Conservation (phyloP, 2,797 vertebrate genomes). For the Urosaurus nigricauda region DNA sequence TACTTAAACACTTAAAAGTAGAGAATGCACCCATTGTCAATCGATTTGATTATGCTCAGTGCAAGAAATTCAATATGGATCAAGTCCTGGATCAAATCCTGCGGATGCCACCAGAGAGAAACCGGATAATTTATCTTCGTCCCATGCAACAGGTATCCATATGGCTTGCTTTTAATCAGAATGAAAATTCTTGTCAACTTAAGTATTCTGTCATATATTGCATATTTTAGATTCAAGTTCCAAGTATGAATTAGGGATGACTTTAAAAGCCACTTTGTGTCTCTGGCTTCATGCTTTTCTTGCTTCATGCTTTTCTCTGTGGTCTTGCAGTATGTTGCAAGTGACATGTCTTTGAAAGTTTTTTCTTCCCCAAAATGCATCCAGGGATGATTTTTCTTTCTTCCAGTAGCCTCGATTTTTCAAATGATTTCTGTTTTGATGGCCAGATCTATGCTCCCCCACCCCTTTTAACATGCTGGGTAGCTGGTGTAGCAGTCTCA, state of each 20-base stretch:
- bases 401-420: too few relatives aligned
- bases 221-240: background rate
- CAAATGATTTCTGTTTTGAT: too few relatives aligned
- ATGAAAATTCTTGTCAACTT: conserved; percentile 10
- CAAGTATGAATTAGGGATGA: background rate
- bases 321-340: background rate
- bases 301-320: background rate
- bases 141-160: conserved; percentile 94
- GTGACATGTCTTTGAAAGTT: too few relatives aligned
- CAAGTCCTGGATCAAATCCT: conserved; percentile 98
- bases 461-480: too few relatives aligned
- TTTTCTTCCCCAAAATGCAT: too few relatives aligned
- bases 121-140: conserved; percentile 96
- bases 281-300: background rate
- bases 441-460: too few relatives aligned
- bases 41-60: conserved; percentile 96
- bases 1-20: conserved; percentile 93
- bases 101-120: conserved; percentile 95
- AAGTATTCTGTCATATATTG: background rate
- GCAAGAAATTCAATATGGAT: conserved; percentile 97
- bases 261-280: background rate
- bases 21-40: conserved; percentile 95
- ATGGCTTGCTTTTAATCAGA: background rate
- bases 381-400: too few relatives aligned
- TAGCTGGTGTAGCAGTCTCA: too few relatives aligned